These are phyloP conservation scores for Syrista parreyssii DNA, from an alignment of 2,888 invertebrate genomes.

Conservation along the genomic window DNA sequence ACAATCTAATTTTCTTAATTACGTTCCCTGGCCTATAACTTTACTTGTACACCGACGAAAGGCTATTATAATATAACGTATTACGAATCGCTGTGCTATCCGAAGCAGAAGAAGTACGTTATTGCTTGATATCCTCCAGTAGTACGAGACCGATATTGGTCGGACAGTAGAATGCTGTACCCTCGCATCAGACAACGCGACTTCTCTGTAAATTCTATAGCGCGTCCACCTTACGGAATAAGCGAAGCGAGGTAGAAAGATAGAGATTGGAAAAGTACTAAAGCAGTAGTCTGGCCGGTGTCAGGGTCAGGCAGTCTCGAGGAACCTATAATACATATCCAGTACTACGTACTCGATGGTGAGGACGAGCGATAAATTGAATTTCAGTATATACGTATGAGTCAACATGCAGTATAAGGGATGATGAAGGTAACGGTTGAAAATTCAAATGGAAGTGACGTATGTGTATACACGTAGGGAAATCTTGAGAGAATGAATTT, in stretches of 20 bases:
- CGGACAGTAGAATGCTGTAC: constrained; percentile 48
- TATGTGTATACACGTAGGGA: neutral
- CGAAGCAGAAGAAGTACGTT: neutral
- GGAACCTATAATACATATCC: constrained; percentile 19
- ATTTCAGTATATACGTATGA: constrained; percentile 19
- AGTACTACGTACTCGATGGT: constrained; percentile 20
- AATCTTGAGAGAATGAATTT: neutral
- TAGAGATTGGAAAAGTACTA: constrained; percentile 33
- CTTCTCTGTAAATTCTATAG: constrained; percentile 38
- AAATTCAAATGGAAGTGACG: neutral
- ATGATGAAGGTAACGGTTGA: neutral
- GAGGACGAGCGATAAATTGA: constrained; percentile 37
- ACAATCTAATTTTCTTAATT: neutral
- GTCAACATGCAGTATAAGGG: neutral
- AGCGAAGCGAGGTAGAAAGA: constrained; percentile 19
- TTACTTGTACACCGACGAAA: neutral
- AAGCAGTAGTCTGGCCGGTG: constrained; percentile 35
- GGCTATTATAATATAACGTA: neutral
- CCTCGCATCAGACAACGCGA: constrained; percentile 47
- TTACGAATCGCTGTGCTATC: neutral
- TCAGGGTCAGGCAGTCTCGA: constrained; percentile 36
- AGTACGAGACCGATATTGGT: constrained; percentile 48
- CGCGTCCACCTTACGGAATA: neutral
- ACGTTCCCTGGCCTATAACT: neutral
- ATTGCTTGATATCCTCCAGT: constrained; percentile 24